Percentiles rank a stretch among this genome's conserved stretches.
Conservation (phyloP, 2,113 vertebrate species). For the Tamias sibiricus region DNA sequence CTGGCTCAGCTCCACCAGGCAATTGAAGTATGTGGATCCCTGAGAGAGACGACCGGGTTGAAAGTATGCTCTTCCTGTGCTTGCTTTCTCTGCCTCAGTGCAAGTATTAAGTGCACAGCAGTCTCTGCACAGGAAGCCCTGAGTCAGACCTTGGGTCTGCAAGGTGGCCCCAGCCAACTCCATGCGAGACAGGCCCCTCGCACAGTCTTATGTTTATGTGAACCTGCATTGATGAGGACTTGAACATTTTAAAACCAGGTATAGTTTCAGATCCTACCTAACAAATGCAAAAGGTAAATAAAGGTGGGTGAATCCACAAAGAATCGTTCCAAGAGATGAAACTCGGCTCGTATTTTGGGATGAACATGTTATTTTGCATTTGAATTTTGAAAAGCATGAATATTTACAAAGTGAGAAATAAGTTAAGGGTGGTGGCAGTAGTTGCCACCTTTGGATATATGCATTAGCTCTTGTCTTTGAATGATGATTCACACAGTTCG, state of each 20-base stretch:
- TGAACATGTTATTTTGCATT: not conserved
- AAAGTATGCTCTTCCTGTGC: conserved; percentile 41
- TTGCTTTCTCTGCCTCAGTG: not conserved
- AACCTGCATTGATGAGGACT: not conserved
- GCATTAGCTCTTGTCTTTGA: not conserved
- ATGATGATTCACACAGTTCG: not conserved
- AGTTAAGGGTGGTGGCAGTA: not conserved
- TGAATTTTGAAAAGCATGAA: not conserved
- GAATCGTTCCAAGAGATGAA: not conserved
- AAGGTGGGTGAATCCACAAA: not conserved
- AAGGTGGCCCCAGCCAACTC: not conserved
- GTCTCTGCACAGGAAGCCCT: not conserved
- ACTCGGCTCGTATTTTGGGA: not conserved
- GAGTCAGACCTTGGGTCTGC: not conserved
- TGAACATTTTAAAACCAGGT: not conserved
- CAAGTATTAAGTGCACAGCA: conserved; percentile 25
- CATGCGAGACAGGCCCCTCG: rapidly evolving
- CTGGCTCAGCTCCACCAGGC: conserved; percentile 73
- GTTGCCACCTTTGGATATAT: not conserved
- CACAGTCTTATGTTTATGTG: not conserved
- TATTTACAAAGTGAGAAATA: not conserved
- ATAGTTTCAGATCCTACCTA: not conserved
- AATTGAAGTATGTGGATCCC: not conserved
- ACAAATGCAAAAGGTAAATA: not conserved
- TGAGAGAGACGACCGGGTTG: not conserved